Conservation (phyloP, 1,140 invertebrate genomes). For the Coenobita brevimanus region DNA sequence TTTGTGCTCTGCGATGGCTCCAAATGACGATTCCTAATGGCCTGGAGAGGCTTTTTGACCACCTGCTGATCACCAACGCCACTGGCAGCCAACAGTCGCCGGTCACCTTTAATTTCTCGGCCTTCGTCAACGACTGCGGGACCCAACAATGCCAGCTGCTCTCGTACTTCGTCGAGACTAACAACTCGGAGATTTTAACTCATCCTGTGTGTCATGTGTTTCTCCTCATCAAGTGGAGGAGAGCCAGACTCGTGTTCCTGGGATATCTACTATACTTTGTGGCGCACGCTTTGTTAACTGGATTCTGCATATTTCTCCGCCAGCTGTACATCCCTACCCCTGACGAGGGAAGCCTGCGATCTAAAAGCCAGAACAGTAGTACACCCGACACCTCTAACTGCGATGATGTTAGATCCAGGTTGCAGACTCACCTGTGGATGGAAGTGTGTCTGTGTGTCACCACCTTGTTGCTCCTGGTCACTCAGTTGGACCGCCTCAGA, state of each 20-base stretch:
- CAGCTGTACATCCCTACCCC: not conserved
- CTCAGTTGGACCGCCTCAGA: conserved; percentile 25
- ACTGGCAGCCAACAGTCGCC: conserved; percentile 31
- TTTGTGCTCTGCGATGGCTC: conserved; percentile 42
- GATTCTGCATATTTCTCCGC: conserved; percentile 2
- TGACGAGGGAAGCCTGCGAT: no score
- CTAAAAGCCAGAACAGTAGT: not conserved
- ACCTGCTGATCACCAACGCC: conserved; percentile 28
- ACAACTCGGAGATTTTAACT: conserved; percentile 73
- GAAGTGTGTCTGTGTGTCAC: conserved; percentile 12
- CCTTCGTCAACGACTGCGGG: not conserved
- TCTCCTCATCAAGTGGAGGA: conserved; percentile 76
- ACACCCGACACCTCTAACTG: not conserved
- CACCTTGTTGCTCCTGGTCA: not conserved
- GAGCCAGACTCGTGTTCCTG: conserved; percentile 74
- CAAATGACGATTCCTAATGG: conserved; percentile 15
- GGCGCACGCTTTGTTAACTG: conserved; percentile 67
- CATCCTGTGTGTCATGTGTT: conserved; percentile 77
- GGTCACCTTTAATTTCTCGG: conserved; percentile 49
- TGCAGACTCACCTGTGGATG: not conserved
- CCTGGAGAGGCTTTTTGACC: conserved; percentile 25
- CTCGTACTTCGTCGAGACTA: conserved; percentile 38
- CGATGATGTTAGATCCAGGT: no score
- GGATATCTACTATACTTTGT: conserved; percentile 73
- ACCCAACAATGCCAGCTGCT: conserved; percentile 41